Conservation (phyloP, 2,797 vertebrate species). For the Arremon brunneinucha region DNA sequence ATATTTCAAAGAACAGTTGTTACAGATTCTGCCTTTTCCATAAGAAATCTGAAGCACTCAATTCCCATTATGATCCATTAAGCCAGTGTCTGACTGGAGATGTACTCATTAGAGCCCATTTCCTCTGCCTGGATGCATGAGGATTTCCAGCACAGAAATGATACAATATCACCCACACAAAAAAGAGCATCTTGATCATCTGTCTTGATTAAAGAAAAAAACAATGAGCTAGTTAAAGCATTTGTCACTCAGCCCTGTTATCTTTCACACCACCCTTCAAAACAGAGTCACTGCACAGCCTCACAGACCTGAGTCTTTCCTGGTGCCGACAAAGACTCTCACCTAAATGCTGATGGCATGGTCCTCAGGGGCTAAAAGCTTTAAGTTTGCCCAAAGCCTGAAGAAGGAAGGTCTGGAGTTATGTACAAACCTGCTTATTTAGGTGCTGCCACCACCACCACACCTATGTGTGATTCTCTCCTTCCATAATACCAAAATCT, state of each 20-base stretch:
- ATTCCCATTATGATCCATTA: neutral
- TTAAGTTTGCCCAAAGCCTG: neutral
- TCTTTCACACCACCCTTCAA: neutral
- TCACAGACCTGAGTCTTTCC: neutral
- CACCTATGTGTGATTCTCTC: neutral
- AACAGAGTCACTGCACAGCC: neutral
- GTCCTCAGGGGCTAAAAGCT: neutral
- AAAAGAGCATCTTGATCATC: neutral
- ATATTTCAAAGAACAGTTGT: neutral
- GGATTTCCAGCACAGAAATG: neutral
- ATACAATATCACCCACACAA: neutral
- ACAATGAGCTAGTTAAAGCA: neutral
- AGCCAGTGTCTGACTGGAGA: neutral
- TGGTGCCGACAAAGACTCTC: neutral
- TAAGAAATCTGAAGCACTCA: neutral
- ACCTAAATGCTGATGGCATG: neutral
- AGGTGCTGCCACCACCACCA: neutral
- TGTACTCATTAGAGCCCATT: accelerated
- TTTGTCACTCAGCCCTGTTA: neutral
- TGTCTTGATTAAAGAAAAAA: neutral
- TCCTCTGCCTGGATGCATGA: neutral
- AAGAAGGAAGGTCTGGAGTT: neutral
- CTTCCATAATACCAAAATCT: neutral
- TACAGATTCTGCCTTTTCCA: neutral
- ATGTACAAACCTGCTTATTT: neutral